Evolutionary conservation across 1,140 invertebrate genomes (phyloP).

Genomic region (Phortica variegata): DNA sequence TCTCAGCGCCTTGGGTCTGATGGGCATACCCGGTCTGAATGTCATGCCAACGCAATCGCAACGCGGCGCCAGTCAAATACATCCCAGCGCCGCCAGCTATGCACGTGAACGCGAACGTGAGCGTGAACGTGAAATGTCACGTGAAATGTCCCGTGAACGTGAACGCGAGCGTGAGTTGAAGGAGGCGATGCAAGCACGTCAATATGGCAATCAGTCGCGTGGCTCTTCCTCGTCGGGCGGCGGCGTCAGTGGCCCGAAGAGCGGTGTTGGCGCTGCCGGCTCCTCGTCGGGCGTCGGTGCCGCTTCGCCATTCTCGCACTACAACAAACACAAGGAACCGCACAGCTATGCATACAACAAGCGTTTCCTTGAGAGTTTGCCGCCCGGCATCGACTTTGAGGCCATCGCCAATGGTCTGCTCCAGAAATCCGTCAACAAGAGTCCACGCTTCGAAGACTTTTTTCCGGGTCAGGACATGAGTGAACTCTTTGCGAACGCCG

Average conservation of each 20-base stretch:
- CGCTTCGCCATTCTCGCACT: conserved; percentile 39
- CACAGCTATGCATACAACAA: conserved; percentile 47
- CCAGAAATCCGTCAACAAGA: conserved; percentile 50
- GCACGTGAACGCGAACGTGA: conserved; percentile 37
- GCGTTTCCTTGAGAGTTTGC: conserved; percentile 45
- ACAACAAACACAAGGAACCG: conserved; percentile 40
- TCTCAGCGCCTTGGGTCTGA: conserved; percentile 42
- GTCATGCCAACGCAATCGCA: conserved; percentile 37
- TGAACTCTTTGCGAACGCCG: conserved; percentile 67
- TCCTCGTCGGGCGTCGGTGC: conserved; percentile 30
- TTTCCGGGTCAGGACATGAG: conserved; percentile 61
- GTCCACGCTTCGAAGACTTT: conserved; percentile 58
- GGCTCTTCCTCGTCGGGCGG: conserved; percentile 30
- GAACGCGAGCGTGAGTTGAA: conserved; percentile 41
- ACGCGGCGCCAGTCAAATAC: conserved; percentile 19
- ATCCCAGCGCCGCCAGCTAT: conserved; percentile 40
- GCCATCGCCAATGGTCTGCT: conserved; percentile 49
- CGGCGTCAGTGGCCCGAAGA: conserved; percentile 14
- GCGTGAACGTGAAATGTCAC: conserved; percentile 1
- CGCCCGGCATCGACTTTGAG: conserved; percentile 50
- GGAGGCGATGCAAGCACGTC: conserved; percentile 40
- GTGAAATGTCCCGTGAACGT: no score
- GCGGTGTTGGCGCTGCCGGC: conserved; percentile 6
- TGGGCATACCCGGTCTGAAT: conserved; percentile 49
- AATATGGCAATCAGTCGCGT: conserved; percentile 47